These are phyloP conservation scores for Chaetogeoica ovagalla DNA, from an alignment of 2,888 invertebrate genomes.

Conservation along the genomic window DNA sequence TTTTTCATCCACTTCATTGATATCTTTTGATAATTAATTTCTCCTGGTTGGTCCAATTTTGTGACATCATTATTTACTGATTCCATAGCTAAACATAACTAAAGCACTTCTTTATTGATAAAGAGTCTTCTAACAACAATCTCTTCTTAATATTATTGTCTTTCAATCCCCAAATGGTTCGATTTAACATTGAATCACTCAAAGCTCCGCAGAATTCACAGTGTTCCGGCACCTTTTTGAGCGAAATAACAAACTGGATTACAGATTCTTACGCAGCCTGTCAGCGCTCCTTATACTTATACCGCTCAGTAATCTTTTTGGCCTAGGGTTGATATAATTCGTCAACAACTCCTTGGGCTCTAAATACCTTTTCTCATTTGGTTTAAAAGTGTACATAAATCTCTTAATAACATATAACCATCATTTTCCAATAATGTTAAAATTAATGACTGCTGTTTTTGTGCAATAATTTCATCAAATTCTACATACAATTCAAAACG, in stretches of 20 bases:
- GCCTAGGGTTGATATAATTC: conserved; percentile 1
- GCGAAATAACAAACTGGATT: too few species aligned
- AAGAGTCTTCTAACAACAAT: neutral
- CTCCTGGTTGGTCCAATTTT: neutral
- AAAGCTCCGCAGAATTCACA: neutral
- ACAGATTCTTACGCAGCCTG: neutral
- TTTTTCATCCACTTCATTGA: neutral
- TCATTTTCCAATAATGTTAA: too few species aligned
- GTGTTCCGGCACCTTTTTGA: neutral
- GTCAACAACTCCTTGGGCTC: neutral
- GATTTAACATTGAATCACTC: neutral
- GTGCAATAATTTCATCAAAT: too few species aligned
- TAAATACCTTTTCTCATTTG: neutral
- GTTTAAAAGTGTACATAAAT: neutral
- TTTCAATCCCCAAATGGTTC: neutral
- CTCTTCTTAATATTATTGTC: conserved; percentile 8
- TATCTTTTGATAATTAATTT: neutral
- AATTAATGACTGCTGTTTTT: too few species aligned
- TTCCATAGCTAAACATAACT: neutral
- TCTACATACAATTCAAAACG: too few species aligned
- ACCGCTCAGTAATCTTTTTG: neutral
- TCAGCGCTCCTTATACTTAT: conserved; percentile 11
- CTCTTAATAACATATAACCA: neutral
- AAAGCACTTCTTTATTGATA: neutral
- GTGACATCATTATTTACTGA: neutral